Evolutionary conservation across 2,797 vertebrate species (phyloP).

Genomic region (Cyprinella venusta): DNA sequence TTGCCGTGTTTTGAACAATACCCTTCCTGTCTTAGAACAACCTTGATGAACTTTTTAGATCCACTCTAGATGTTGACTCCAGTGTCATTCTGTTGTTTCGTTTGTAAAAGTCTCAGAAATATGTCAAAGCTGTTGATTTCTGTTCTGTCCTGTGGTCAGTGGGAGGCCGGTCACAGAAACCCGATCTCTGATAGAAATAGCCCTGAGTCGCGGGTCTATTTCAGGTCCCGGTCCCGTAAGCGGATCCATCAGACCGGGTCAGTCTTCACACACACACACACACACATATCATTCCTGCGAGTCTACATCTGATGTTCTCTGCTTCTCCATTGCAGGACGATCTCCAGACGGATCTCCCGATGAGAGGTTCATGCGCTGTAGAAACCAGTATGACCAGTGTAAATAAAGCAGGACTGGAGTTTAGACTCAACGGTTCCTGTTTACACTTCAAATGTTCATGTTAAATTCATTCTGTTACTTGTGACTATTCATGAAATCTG

Average conservation of each 20-base stretch:
- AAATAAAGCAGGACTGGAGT: not conserved
- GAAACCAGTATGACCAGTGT: not conserved
- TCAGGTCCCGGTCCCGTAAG: slow-evolving; percentile 59
- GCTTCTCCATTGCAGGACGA: not conserved
- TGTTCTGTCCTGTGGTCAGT: not conserved
- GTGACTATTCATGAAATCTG: not conserved
- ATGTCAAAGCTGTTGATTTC: not conserved
- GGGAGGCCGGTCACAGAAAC: slow-evolving; percentile 66
- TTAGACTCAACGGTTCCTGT: not conserved
- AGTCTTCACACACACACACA: too few relatives aligned
- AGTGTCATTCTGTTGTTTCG: not conserved
- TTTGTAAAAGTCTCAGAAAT: too few relatives aligned
- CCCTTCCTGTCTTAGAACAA: too few relatives aligned
- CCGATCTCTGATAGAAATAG: slow-evolving; percentile 80
- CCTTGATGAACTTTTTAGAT: too few relatives aligned
- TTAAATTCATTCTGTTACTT: not conserved
- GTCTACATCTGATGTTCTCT: not conserved
- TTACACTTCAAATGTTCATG: not conserved
- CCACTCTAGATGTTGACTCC: too few relatives aligned
- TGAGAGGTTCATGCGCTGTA: slow-evolving; percentile 59
- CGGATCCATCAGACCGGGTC: not conserved
- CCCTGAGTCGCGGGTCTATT: slow-evolving; percentile 71
- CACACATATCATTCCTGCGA: not conserved
- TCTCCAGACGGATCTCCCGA: not conserved
- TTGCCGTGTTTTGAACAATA: not conserved